Base-by-base conservation (phyloP, 2,888 invertebrate species). In the Morpho deidamia region DNA sequence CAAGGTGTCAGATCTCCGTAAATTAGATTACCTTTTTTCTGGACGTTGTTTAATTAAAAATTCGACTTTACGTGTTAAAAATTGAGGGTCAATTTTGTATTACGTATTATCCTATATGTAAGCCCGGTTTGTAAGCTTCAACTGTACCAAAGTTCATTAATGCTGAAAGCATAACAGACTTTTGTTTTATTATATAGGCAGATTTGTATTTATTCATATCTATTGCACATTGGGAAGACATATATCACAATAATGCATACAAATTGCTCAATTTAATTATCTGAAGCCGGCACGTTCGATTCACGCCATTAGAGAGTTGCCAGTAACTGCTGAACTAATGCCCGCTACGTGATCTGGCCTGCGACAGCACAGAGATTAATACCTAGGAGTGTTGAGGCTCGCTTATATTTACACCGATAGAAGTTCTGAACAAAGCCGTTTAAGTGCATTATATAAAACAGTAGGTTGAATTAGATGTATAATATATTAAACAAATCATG, bases 251-350 rank as follows among this genome's bases (percentile, higher is more conserved):
- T 53, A 53, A 47, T 41, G 44, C 35, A 54, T 48, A 48, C 54
- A 44, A 58, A 53, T 41, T 11, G 44, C 35, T 52, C 44, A 45
- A 60, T 64, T 58, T 56, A 65, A 62, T 64, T 62, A 62, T 64
- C 58, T 49, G 52, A 47, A 56, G 51, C 53, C 53, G 68, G 69
- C 78, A 78, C 78, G 78, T 77, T 67, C 74, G 63, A 59, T 63
- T 60, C 64, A 54, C 60, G 64, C 73, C 74, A 76, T 79, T 79
- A 78, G 72, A 68, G 70, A 75, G 69, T 70, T 74, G 67, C 71
- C 68, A 52, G 64, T 66, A 63, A 42, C 34, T 35, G 59, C 50
- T 59, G 66, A 68, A 79, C 74, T 78, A 75, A 80, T 77, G 77
- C 65, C 49, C 55, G 48, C 62, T 68, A 79, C 80, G 80, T 80